These are phyloP conservation scores for Caenorhabditis inopinata DNA, from an alignment of 1,140 invertebrate genomes.

Conservation along the genomic window DNA sequence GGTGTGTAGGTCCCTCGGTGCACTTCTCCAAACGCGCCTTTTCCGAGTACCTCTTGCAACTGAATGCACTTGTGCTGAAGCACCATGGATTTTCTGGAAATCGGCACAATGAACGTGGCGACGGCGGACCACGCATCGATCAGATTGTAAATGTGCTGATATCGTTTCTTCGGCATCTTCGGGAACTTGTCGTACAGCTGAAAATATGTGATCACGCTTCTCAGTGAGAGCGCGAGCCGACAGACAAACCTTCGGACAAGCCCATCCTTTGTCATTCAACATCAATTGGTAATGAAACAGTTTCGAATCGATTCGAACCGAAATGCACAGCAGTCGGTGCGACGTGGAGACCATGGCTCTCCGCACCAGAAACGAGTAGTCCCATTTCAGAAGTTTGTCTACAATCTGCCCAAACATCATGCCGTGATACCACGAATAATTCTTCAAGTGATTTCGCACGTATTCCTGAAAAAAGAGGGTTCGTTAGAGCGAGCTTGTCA, in stretches of 20 bases:
- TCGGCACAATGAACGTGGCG: neutral
- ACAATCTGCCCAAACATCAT: neutral
- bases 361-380: neutral
- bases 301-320: neutral
- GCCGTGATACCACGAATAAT: neutral
- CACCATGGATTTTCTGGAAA: neutral
- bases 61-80: neutral
- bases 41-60: neutral
- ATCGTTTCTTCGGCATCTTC: neutral
- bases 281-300: neutral
- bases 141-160: neutral
- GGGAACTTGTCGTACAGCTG: neutral
- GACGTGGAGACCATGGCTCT: neutral
- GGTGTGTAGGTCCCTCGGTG: neutral
- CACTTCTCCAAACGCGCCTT: neutral
- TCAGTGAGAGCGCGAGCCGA: no score
- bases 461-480: slow-evolving; percentile 31
- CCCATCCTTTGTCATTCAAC: neutral
- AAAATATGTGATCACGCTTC: no score
- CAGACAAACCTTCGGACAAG: no score
- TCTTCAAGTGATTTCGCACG: neutral
- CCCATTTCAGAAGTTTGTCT: neutral
- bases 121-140: neutral
- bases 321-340: neutral
- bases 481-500: no score